These are phyloP conservation scores for Leuciscus idus DNA, from an alignment of 2,113 vertebrate species.

Conservation along the genomic window DNA sequence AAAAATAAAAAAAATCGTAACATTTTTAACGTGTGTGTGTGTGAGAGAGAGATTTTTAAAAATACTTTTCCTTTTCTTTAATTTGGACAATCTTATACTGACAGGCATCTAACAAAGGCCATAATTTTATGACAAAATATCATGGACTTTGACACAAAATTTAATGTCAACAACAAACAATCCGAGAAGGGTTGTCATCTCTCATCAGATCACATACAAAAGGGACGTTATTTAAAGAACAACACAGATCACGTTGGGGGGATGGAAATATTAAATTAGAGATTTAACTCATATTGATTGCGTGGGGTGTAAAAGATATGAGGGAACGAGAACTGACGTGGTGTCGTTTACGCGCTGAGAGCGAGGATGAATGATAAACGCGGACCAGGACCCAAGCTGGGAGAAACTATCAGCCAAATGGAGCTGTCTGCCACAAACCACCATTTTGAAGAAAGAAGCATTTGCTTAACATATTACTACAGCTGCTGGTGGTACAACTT, in stretches of 20 bases:
- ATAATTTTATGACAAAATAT: not conserved
- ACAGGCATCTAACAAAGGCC: not conserved
- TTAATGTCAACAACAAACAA: not conserved
- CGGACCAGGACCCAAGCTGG: constrained; percentile 35
- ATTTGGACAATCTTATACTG: not conserved
- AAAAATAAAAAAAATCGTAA: too few species aligned
- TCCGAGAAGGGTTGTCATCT: not conserved
- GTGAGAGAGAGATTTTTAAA: too few species aligned
- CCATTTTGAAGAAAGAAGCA: constrained; percentile 54
- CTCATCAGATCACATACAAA: constrained; percentile 48
- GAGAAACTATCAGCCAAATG: constrained; percentile 57
- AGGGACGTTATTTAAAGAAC: constrained; percentile 65
- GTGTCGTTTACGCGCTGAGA: not conserved
- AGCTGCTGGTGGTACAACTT: constrained; percentile 42
- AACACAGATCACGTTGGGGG: constrained; percentile 51
- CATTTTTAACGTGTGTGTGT: too few species aligned
- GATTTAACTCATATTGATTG: constrained; percentile 62
- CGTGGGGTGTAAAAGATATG: not conserved
- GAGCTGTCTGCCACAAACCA: constrained; percentile 53
- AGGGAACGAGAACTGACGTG: constrained; percentile 35
- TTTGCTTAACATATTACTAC: constrained; percentile 61
- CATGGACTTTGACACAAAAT: not conserved
- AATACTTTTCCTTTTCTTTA: too few species aligned
- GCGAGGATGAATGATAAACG: constrained; percentile 14
- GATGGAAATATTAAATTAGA: constrained; percentile 56